Percentiles rank a stretch among this genome's conserved stretches.
Evolutionary conservation across 2,888 invertebrate species (phyloP).

Genomic region (Volucella inanis): DNA sequence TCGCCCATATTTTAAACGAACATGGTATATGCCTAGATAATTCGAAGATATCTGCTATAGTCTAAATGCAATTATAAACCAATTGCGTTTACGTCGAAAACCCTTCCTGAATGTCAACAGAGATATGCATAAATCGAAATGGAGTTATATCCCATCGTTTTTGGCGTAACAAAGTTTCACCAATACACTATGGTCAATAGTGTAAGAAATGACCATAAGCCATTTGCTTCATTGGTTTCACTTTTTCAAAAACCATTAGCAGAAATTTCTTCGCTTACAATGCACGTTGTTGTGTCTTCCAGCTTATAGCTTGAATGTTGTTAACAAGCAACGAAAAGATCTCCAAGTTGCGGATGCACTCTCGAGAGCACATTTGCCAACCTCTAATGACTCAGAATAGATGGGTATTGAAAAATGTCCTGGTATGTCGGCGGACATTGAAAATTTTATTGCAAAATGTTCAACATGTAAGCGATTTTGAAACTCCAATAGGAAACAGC

Average conservation of each 20-base stretch:
- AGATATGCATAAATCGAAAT: constrained; percentile 46
- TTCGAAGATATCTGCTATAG: too few relatives aligned
- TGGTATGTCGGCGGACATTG: constrained; percentile 5
- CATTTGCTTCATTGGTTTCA: constrained; percentile 29
- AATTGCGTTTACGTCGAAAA: too few relatives aligned
- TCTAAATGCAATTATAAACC: too few relatives aligned
- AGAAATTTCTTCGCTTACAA: constrained; percentile 5
- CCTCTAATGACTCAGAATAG: constrained; percentile 38
- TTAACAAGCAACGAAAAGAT: constrained; percentile 25
- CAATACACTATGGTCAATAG: too few relatives aligned
- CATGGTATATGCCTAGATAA: too few relatives aligned
- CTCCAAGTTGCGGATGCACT: constrained; percentile 15
- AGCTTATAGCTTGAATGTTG: constrained; percentile 22
- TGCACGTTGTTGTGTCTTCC: constrained; percentile 17
- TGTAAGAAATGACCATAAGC: constrained; percentile 65
- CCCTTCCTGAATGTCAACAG: constrained; percentile 46
- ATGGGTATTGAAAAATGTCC: neutral
- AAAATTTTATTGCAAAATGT: constrained; percentile 54
- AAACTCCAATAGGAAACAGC: constrained; percentile 33
- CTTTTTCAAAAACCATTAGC: constrained; percentile 23
- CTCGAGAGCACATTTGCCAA: constrained; percentile 14
- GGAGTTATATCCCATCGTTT: too few relatives aligned
- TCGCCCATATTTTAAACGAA: too few relatives aligned
- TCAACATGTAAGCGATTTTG: constrained; percentile 57
- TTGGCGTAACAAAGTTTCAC: too few relatives aligned